Evolutionary conservation across 2,113 vertebrate species (phyloP).

Genomic region (Festucalex cinctus): DNA sequence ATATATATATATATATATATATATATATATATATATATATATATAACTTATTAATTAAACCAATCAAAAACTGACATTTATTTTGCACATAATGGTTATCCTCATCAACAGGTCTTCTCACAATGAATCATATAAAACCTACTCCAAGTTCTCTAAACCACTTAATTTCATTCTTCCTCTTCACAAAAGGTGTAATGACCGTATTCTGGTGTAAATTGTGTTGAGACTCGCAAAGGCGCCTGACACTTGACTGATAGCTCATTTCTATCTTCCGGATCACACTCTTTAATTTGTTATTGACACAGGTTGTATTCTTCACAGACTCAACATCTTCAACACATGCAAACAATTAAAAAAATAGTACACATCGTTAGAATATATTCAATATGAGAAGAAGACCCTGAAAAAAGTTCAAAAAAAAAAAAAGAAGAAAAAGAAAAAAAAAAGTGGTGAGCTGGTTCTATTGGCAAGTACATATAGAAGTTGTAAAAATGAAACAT

Average conservation of each 20-base stretch:
- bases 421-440: no score
- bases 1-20: no score
- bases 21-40: no score
- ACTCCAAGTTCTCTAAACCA: not conserved
- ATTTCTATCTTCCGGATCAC: conserved; percentile 46
- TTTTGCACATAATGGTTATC: no score
- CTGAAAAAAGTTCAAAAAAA: no score
- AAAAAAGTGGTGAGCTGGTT: no score
- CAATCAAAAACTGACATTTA: no score
- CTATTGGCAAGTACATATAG: no score
- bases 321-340: conserved; percentile 14
- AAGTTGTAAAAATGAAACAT: no score
- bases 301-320: conserved; percentile 36
- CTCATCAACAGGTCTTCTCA: not conserved
- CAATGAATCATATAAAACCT: not conserved
- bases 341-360: conserved; percentile 37
- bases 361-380: conserved; percentile 10
- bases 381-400: not conserved
- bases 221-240: conserved; percentile 51
- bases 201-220: conserved; percentile 49
- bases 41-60: no score
- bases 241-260: conserved; percentile 22
- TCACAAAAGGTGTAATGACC: not conserved
- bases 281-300: conserved; percentile 69
- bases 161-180: conserved; percentile 3